Conservation (phyloP, 1,140 invertebrate species). For the Tetramorium alpestre region DNA sequence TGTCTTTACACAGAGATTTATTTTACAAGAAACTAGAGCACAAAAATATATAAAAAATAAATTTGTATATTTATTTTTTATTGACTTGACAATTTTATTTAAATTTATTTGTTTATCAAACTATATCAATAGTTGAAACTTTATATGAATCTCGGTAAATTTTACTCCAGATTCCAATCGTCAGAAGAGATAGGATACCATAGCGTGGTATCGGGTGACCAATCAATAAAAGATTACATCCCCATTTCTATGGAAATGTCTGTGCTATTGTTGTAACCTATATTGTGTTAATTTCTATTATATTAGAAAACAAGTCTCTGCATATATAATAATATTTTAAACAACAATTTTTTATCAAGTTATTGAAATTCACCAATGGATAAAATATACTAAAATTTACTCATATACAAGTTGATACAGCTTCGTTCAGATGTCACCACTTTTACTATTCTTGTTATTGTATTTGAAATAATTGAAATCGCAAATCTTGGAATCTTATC, state of each 20-base stretch:
- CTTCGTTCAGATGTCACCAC: slow-evolving; percentile 22
- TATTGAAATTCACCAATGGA: not conserved
- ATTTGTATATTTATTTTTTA: not conserved
- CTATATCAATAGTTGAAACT: not conserved
- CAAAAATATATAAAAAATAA: not conserved
- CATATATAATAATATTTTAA: not conserved
- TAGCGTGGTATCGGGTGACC: not conserved
- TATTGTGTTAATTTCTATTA: not conserved
- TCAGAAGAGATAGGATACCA: slow-evolving; percentile 9
- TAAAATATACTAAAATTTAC: not conserved
- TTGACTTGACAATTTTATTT: not conserved
- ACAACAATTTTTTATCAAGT: not conserved
- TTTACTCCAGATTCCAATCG: not conserved
- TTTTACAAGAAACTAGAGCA: not conserved
- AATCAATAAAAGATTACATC: not conserved
- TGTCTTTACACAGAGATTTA: not conserved
- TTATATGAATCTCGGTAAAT: not conserved
- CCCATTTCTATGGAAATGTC: not conserved
- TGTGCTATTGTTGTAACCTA: not conserved
- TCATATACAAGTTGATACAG: not conserved
- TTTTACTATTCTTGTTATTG: not conserved
- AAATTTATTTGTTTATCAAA: not conserved
- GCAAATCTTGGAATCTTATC: not conserved
- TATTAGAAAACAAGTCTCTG: not conserved
- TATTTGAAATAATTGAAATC: not conserved